Evolutionary conservation across 1,140 invertebrate species (phyloP).

Genomic region (honey bee (Apis mellifera)): DNA sequence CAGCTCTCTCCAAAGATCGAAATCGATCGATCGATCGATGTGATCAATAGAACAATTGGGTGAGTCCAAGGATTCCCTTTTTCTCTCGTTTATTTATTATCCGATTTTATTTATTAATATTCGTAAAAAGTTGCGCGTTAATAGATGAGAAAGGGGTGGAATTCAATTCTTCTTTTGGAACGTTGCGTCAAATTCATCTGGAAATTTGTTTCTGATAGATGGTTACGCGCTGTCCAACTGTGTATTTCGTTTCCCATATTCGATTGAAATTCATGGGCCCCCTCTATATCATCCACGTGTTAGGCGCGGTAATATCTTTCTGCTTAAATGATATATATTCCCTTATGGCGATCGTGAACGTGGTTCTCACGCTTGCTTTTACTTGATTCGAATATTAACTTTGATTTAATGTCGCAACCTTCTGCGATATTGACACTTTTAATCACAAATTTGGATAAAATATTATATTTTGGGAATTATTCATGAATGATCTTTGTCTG

Average conservation of each 20-base stretch:
- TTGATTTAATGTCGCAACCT: not conserved
- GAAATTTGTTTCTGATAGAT: constrained; percentile 33
- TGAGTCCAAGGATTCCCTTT: constrained; percentile 4
- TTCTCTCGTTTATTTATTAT: not conserved
- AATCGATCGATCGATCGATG: not conserved
- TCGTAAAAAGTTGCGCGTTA: not conserved
- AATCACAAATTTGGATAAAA: too few species aligned
- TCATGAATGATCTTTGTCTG: too few species aligned
- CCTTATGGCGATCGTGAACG: not conserved
- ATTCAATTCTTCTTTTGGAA: constrained; percentile 39
- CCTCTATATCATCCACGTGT: constrained; percentile 14
- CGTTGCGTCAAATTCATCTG: not conserved
- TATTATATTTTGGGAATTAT: too few species aligned
- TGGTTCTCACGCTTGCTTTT: too few species aligned
- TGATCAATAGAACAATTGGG: too few species aligned
- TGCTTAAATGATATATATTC: constrained; percentile 41
- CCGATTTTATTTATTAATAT: constrained; percentile 5
- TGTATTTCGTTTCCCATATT: constrained; percentile 32
- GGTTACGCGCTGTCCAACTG: not conserved
- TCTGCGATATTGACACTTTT: too few species aligned
- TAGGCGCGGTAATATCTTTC: constrained; percentile 38
- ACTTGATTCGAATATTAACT: constrained; percentile 16
- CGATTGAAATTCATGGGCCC: constrained; percentile 22
- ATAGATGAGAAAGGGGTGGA: not conserved
- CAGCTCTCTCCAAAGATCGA: not conserved